Conservation (phyloP, 2,888 invertebrate genomes). For the Oxytorus armatus region DNA sequence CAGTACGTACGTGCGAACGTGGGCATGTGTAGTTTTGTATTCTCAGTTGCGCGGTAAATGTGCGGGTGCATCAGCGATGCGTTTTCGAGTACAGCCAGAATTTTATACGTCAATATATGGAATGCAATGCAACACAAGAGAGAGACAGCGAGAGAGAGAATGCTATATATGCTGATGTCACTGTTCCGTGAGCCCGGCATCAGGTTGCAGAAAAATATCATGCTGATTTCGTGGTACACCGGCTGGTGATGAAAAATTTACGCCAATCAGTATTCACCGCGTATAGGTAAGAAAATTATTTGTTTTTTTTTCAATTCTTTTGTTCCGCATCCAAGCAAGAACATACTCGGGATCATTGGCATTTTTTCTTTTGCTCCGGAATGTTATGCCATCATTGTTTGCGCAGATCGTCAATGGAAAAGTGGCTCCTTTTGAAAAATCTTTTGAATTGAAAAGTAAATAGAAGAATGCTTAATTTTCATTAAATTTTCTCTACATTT, state of each 20-base stretch:
- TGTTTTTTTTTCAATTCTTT: not conserved
- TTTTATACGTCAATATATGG: conserved; percentile 37
- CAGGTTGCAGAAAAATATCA: conserved; percentile 34
- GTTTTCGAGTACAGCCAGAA: conserved; percentile 24
- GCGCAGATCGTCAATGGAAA: too few species aligned
- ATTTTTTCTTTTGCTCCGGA: too few species aligned
- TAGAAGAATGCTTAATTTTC: too few species aligned
- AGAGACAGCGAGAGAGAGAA: too few species aligned
- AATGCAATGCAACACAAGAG: conserved; percentile 19
- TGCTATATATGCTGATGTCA: conserved; percentile 8
- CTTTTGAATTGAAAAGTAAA: too few species aligned
- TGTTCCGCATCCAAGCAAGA: not conserved
- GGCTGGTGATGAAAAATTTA: conserved; percentile 40
- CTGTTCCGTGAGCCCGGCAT: conserved; percentile 11
- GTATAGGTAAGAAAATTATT: not conserved
- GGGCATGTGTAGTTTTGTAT: conserved; percentile 79
- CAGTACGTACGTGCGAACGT: conserved; percentile 47
- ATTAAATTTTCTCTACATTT: too few species aligned
- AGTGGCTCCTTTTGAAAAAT: too few species aligned
- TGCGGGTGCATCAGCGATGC: conserved; percentile 32
- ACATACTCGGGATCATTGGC: not conserved
- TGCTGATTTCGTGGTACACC: conserved; percentile 46
- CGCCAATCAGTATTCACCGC: not conserved
- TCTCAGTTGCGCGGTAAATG: conserved; percentile 19
- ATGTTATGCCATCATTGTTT: too few species aligned